Base-by-base conservation (phyloP, 1,140 invertebrate species). In the Stegodyphus mimosarum region DNA sequence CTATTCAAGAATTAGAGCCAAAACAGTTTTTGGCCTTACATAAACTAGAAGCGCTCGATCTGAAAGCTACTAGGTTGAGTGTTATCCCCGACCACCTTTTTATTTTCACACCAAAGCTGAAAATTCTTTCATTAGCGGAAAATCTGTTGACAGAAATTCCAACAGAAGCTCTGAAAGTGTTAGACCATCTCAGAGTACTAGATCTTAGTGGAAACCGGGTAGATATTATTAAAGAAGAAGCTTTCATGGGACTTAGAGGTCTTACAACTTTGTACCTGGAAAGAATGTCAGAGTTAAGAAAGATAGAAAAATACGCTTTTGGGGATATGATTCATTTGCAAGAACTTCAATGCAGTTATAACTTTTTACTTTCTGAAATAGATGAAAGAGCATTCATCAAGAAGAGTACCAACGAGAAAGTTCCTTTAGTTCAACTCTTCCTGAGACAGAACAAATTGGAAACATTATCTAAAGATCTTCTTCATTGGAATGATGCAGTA, bases 131-230 rank as follows among this genome's bases (percentile, higher is more conserved):
- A 49, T 70, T 88, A 7, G 83, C 87, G 9, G 71, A 64, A 11
- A 88, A 88, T 18, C 52, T 73, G 0, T 64, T 88, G n/a, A 51
- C 33, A 6, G 15, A 60, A 7, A 72, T 88, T 0, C 88, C 88
- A 48, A 75, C 70, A 6, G 64, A 86, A 15, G 67, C 87, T 33
- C 49, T 88, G 9, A 17, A 78, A n/a, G 71, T 72, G 6, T 7
- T 86, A 5, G 64, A 70, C 33, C 67, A 73, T 50, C 52, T 88
- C 6, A 55, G 71, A 50, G 7, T 6, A 7, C 18, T 88, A 13
- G 76, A 84, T 49, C 52, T 88, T 15, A 87, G 83, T 55, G 78
- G 78, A 52, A 88, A 88, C 70, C 83, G 86, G 7, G 85, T 88
- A 6, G 53, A 50, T 50, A 17, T 48, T 7, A 66, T 88, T 7